A percentile compares a stretch with the other conserved stretches of the same genome.
Evolutionary conservation across 2,113 vertebrate species (phyloP).

Genomic region (Suricata suricatta): DNA sequence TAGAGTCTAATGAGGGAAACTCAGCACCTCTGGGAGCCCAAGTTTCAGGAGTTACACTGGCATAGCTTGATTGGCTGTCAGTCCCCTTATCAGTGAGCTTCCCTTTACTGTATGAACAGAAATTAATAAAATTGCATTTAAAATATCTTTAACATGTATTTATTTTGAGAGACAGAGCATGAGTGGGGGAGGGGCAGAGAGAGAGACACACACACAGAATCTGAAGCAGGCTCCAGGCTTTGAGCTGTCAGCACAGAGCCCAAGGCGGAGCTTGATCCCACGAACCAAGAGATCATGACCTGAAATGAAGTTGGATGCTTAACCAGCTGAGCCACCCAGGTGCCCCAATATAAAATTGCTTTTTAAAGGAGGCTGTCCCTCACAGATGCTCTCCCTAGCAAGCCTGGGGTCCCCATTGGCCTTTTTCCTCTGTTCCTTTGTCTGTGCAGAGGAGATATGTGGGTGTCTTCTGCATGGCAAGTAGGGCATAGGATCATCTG

Average conservation of each 20-base stretch:
- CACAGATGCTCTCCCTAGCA: not conserved
- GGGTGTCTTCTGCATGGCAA: not conserved
- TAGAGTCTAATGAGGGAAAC: not conserved
- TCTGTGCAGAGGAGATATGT: not conserved
- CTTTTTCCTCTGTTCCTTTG: not conserved
- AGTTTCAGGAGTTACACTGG: not conserved
- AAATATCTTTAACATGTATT: no score
- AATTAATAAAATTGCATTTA: constrained; percentile 17
- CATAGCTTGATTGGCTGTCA: not conserved
- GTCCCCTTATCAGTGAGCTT: not conserved
- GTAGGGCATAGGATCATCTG: not conserved
- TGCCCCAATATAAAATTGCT: not conserved
- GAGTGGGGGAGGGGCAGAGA: no score
- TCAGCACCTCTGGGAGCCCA: not conserved
- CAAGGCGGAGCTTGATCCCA: no score
- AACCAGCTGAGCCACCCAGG: no score
- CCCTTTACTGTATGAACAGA: not conserved
- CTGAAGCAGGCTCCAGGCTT: no score
- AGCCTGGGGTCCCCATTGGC: not conserved
- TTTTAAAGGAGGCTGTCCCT: not conserved
- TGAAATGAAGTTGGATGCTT: no score
- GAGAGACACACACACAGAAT: no score
- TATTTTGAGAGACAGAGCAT: no score
- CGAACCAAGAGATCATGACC: no score
- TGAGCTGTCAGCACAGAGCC: no score